phyloP scores from a whole-genome alignment of 1,140 invertebrate genomes.

The Anoplophora glabripennis region DNA sequence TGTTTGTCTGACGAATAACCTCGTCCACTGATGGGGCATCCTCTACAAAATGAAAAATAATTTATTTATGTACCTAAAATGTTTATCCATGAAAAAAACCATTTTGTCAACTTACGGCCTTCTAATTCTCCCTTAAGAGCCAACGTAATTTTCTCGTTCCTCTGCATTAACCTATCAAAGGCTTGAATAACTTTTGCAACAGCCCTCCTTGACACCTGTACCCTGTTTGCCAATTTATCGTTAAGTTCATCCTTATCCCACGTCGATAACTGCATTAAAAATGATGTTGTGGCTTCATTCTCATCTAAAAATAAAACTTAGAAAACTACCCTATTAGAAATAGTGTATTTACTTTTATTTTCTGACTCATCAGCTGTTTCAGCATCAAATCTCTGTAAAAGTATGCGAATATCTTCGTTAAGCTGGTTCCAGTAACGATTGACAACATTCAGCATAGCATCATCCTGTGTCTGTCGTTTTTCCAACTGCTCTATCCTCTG shows the following conservation, averaged over 20 bases:
- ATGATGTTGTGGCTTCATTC: constrained; percentile 94
- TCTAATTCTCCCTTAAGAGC: constrained; percentile 81
- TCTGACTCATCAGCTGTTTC: constrained; percentile 96
- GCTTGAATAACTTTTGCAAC: constrained; percentile 95
- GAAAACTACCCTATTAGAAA: not conserved
- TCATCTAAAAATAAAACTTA: constrained; percentile 68
- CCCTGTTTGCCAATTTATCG: constrained; percentile 90
- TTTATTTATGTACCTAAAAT: not conserved
- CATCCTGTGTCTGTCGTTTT: constrained; percentile 95
- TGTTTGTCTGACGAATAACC: constrained; percentile 75
- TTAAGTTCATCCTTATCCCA: constrained; percentile 98
- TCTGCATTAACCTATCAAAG: constrained; percentile 90
- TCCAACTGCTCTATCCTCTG: constrained; percentile 95
- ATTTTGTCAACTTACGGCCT: constrained; percentile 52
- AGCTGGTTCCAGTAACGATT: constrained; percentile 98
- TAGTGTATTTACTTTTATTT: constrained; percentile 70
- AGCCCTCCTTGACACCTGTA: constrained; percentile 88
- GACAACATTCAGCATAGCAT: constrained; percentile 95
- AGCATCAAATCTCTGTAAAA: constrained; percentile 94
- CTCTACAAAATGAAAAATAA: constrained; percentile 48
- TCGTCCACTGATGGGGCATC: constrained; percentile 74
- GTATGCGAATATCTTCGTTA: constrained; percentile 93
- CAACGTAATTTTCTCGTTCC: constrained; percentile 88
- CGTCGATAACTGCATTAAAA: constrained; percentile 92
- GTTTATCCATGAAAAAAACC: not conserved